Conservation (phyloP, 2,797 vertebrate species). For the Perodicticus potto region DNA sequence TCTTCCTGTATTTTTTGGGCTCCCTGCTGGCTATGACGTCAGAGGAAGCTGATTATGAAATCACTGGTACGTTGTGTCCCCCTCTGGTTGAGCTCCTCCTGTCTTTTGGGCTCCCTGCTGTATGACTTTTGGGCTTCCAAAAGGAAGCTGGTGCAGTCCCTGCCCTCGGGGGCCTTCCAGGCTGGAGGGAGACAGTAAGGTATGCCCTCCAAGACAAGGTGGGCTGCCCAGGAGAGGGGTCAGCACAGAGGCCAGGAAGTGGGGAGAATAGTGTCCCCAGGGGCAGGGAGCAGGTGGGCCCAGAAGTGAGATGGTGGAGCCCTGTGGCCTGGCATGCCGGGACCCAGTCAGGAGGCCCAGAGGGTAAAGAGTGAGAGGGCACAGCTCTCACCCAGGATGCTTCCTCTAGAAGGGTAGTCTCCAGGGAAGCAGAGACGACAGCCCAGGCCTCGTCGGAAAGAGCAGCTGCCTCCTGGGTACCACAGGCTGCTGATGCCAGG, state of each 20-base stretch:
- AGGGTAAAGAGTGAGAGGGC: too few relatives aligned
- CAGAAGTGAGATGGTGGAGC: too few relatives aligned
- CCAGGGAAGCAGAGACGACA: rapidly evolving
- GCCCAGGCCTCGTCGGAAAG: background rate
- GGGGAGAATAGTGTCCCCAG: background rate
- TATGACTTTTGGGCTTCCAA: too few relatives aligned
- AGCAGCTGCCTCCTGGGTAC: background rate
- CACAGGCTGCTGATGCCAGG: background rate
- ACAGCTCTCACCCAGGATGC: rapidly evolving
- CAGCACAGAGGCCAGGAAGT: background rate
- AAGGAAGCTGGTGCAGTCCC: too few relatives aligned
- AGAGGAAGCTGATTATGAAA: background rate
- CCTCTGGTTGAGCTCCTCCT: too few relatives aligned
- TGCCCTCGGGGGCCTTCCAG: background rate
- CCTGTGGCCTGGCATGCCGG: background rate
- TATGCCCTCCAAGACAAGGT: background rate
- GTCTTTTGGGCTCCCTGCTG: too few relatives aligned
- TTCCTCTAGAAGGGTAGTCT: background rate
- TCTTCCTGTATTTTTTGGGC: background rate
- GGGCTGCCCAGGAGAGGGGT: background rate
- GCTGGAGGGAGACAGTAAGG: background rate
- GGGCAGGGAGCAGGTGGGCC: background rate
- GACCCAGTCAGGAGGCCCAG: background rate
- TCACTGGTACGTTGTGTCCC: too few relatives aligned
- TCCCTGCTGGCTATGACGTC: background rate